Conservation (phyloP, 2,888 invertebrate species). For the Leucozona laternaria region DNA sequence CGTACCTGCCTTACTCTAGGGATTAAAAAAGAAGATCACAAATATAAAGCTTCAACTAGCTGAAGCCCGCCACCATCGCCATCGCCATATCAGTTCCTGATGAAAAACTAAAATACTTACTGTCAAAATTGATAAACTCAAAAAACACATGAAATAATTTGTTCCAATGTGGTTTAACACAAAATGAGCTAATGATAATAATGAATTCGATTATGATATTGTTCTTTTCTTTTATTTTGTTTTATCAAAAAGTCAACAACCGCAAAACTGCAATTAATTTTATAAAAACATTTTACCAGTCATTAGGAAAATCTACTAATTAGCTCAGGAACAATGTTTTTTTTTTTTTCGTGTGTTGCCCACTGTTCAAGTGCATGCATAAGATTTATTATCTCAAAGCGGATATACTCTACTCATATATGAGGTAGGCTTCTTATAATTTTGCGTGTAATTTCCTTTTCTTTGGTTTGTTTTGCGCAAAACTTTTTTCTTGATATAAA, state of each 20-base stretch:
- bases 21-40: too few relatives aligned
- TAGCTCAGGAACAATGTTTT: slow-evolving; percentile 21
- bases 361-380: slow-evolving; percentile 21
- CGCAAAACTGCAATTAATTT: slow-evolving; percentile 49
- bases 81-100: not conserved
- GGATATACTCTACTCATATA: not conserved
- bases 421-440: slow-evolving; percentile 1
- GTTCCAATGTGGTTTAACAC: not conserved
- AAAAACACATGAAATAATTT: slow-evolving; percentile 10
- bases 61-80: too few relatives aligned
- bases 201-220: slow-evolving; percentile 11
- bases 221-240: not conserved
- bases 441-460: slow-evolving; percentile 16
- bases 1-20: too few relatives aligned
- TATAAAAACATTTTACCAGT: slow-evolving; percentile 24
- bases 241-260: slow-evolving; percentile 54
- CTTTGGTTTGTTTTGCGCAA: not conserved
- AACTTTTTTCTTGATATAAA: slow-evolving; percentile 2
- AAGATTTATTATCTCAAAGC: slow-evolving; percentile 27
- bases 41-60: too few relatives aligned
- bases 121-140: slow-evolving; percentile 37
- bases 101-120: not conserved
- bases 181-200: not conserved
- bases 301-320: slow-evolving; percentile 47
- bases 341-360: not conserved